These are phyloP conservation scores for Lordiphosa clarofinis DNA, from an alignment of 1,140 invertebrate species.

Conservation along the genomic window DNA sequence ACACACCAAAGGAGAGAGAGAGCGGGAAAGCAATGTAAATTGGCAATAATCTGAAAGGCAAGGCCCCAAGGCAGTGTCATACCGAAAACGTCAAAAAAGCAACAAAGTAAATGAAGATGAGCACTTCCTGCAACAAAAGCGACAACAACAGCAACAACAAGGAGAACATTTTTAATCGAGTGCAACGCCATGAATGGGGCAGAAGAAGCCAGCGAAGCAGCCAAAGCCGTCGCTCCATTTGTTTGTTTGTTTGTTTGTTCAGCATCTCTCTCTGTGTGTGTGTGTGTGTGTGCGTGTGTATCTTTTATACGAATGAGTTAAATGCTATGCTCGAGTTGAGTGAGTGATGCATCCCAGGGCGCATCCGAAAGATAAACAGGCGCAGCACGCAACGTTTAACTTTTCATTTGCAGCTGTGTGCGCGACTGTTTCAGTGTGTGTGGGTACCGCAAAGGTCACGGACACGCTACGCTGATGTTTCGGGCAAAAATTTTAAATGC, in stretches of 20 bases:
- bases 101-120: conserved; percentile 69
- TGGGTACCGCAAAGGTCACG: conserved; percentile 57
- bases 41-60: conserved; percentile 54
- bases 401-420: conserved; percentile 62
- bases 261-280: conserved; percentile 12
- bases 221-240: conserved; percentile 28
- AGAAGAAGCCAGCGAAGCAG: conserved; percentile 2
- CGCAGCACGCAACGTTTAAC: conserved; percentile 76
- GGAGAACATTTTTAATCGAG: conserved; percentile 9
- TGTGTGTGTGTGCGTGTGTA: conserved; percentile 35
- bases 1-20: conserved; percentile 7
- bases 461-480: conserved; percentile 47
- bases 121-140: conserved; percentile 75
- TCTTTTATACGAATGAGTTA: conserved; percentile 77
- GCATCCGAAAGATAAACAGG: conserved; percentile 76
- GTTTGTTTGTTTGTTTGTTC: conserved; percentile 59
- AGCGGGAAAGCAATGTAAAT: conserved; percentile 39
- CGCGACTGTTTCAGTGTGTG: conserved; percentile 6
- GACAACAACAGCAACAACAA: conserved; percentile 51
- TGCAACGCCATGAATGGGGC: conserved; percentile 6
- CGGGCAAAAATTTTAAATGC: too few relatives aligned
- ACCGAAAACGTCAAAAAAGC: conserved; percentile 45
- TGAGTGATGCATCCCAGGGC: conserved; percentile 76
- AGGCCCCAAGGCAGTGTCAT: conserved; percentile 39
- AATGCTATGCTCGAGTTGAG: conserved; percentile 76